These are phyloP conservation scores for Microchirus variegatus DNA, from an alignment of 2,797 vertebrate species.

Conservation along the genomic window DNA sequence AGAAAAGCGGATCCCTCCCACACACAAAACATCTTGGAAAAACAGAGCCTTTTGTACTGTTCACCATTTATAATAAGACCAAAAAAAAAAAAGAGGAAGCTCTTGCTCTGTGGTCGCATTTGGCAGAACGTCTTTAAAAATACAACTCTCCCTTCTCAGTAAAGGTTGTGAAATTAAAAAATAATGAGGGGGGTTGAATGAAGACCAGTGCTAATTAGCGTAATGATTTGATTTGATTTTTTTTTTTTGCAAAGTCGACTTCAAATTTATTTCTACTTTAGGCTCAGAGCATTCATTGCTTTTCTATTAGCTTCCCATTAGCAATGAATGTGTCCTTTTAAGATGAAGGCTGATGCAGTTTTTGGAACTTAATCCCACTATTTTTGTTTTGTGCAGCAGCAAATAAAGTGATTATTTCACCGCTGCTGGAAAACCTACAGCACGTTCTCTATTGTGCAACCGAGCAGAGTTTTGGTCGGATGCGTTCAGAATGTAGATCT, in stretches of 20 bases:
- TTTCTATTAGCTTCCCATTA: slow-evolving; percentile 11
- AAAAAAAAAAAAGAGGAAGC: neutral
- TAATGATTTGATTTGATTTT: slow-evolving; percentile 42
- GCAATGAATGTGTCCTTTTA: neutral
- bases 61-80: too few species aligned
- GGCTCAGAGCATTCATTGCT: neutral
- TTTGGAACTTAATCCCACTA: neutral
- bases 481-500: neutral
- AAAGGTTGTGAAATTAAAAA: slow-evolving; percentile 35
- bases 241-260: slow-evolving; percentile 26
- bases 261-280: slow-evolving; percentile 17
- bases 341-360: neutral
- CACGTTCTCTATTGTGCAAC: too few species aligned
- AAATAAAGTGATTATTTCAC: neutral
- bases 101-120: slow-evolving; percentile 7
- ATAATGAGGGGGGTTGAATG: slow-evolving; percentile 52
- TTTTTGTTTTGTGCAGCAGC: neutral
- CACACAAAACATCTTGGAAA: too few species aligned
- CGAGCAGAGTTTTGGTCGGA: neutral
- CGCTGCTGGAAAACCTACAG: too few species aligned
- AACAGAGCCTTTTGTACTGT: too few species aligned
- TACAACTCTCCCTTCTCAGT: slow-evolving; percentile 33
- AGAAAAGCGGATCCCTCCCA: too few species aligned
- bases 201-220: slow-evolving; percentile 46
- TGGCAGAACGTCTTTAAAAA: slow-evolving; percentile 28